Conservation (phyloP, 2,888 invertebrate species). For the Lissocephala sabroskyi region DNA sequence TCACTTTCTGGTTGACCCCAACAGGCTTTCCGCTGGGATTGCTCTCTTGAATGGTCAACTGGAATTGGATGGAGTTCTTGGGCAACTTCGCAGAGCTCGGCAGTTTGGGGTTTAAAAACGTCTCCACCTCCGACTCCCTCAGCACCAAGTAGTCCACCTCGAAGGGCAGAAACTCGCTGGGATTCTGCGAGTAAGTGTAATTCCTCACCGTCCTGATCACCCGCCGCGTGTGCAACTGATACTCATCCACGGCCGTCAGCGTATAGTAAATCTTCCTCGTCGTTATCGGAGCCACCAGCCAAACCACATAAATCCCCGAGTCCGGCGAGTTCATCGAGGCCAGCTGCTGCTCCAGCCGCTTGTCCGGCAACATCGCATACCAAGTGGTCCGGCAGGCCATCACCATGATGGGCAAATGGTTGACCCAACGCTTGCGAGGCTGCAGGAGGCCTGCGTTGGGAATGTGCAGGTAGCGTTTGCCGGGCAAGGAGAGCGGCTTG, state of each 20-base stretch:
- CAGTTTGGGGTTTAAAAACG: background rate
- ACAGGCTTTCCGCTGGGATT: too few relatives aligned
- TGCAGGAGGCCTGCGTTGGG: constrained; percentile 19
- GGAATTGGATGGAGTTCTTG: constrained; percentile 1
- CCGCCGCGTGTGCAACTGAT: constrained; percentile 21
- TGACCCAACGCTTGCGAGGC: constrained; percentile 5
- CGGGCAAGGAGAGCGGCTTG: constrained; percentile 11
- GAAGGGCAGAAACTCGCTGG: constrained; percentile 27
- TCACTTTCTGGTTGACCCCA: too few relatives aligned
- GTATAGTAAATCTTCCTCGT: constrained; percentile 25
- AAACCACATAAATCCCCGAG: constrained; percentile 31
- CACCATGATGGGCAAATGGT: constrained; percentile 30
- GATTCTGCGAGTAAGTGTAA: constrained; percentile 22
- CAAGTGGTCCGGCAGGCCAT: constrained; percentile 31
- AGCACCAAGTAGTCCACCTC: constrained; percentile 31
- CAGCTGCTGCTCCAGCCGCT: constrained; percentile 16
- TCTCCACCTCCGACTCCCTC: constrained; percentile 23
- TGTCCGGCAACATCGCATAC: constrained; percentile 30
- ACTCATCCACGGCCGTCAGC: constrained; percentile 29
- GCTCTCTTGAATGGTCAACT: constrained; percentile 8
- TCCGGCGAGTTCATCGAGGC: constrained; percentile 3
- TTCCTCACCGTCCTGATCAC: constrained; percentile 28
- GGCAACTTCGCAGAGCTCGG: background rate
- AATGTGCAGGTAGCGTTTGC: constrained; percentile 3
- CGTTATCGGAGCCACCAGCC: constrained; percentile 30